Evolutionary conservation across 2,797 vertebrate genomes (phyloP).

Genomic region (Holocentrus rufus): DNA sequence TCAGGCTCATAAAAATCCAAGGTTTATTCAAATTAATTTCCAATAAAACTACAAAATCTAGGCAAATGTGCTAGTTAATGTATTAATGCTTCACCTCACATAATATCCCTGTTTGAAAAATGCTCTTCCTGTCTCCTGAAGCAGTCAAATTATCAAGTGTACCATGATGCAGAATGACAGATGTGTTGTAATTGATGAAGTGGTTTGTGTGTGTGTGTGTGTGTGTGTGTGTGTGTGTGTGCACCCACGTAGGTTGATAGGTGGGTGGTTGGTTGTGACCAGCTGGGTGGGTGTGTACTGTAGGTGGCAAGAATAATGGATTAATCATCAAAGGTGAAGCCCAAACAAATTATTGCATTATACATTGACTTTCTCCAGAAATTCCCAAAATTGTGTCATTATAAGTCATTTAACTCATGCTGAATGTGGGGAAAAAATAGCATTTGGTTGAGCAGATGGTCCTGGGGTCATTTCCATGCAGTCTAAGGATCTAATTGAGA

Average conservation of each 20-base stretch:
- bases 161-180: neutral
- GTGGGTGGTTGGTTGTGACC: neutral
- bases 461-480: no score
- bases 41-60: conserved; percentile 11
- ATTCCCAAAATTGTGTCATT: no score
- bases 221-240: conserved; percentile 1
- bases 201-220: conserved; percentile 1
- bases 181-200: neutral
- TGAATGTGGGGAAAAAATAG: no score
- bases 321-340: neutral
- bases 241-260: no score
- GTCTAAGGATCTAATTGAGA: no score
- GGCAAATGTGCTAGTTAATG: neutral
- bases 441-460: no score
- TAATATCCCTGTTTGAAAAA: neutral
- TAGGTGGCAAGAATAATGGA: neutral
- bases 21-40: conserved; percentile 16
- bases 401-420: no score
- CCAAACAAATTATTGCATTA: no score
- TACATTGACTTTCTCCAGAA: no score
- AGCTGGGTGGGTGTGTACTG: conserved; percentile 1
- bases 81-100: conserved; percentile 5
- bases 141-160: neutral
- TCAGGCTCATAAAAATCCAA: conserved; percentile 39
- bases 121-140: neutral